phyloP scores from a whole-genome alignment of 2,113 vertebrate species.

The Morone saxatilis region DNA sequence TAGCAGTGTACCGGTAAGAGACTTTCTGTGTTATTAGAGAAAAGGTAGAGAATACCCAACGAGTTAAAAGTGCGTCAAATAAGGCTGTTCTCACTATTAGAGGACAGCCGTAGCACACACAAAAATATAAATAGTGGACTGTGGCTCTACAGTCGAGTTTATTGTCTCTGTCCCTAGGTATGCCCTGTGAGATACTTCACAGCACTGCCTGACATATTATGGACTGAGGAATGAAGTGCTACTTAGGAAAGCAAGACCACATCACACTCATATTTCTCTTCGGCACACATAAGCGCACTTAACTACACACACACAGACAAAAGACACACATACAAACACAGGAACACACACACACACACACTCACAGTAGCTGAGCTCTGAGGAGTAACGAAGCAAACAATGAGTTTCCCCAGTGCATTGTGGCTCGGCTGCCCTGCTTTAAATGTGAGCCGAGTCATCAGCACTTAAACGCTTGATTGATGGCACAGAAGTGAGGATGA shows the following conservation, averaged over 20 bases:
- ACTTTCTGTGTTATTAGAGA: no score
- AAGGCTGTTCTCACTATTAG: no score
- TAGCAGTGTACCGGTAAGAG: no score
- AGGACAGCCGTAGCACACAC: background rate
- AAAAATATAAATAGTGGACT: conserved; percentile 4
- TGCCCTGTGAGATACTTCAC: conserved; percentile 40
- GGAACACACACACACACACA: conserved; percentile 34
- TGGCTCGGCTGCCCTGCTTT: conserved; percentile 79
- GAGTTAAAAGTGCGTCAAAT: no score
- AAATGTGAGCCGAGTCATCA: conserved; percentile 83
- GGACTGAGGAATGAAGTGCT: conserved; percentile 68
- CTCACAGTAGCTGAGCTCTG: conserved; percentile 58
- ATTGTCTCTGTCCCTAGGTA: conserved; percentile 52
- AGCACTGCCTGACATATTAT: conserved; percentile 43
- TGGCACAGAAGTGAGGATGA: conserved; percentile 85
- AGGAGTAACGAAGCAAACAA: conserved; percentile 84
- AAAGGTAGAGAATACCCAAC: no score
- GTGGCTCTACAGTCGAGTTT: conserved; percentile 43
- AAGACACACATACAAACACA: conserved; percentile 44
- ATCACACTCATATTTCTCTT: conserved; percentile 60
- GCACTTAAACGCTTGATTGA: conserved; percentile 88
- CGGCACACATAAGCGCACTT: conserved; percentile 43
- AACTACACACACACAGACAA: conserved; percentile 42
- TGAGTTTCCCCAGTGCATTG: conserved; percentile 80
- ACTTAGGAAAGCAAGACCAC: conserved; percentile 64